Conservation (phyloP, 2,113 vertebrate genomes). For the Odontophorus gujanensis region DNA sequence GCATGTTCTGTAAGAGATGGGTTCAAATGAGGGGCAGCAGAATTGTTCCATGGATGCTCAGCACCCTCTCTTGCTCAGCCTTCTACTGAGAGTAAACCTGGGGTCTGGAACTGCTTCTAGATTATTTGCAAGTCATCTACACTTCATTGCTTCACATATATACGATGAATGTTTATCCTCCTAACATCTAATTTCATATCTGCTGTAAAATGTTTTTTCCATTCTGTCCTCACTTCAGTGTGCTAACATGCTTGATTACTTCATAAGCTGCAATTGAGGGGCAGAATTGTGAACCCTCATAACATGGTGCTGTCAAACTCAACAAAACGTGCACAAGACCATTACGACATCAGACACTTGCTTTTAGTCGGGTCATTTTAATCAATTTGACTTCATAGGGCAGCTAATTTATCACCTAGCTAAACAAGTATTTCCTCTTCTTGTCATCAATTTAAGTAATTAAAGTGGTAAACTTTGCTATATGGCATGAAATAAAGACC, state of each 20-base stretch:
- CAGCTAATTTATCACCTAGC: slow-evolving; percentile 72
- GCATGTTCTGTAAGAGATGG: background rate
- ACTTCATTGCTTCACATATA: slow-evolving; percentile 1
- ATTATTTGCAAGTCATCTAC: background rate
- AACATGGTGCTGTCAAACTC: slow-evolving; percentile 61
- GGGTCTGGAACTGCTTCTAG: background rate
- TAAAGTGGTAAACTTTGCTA: slow-evolving; percentile 59
- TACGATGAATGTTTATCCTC: background rate
- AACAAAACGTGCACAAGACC: slow-evolving; percentile 51
- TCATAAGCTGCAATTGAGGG: slow-evolving; percentile 42
- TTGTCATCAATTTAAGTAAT: slow-evolving; percentile 67
- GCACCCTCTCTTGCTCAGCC: background rate
- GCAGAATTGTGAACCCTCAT: slow-evolving; percentile 52
- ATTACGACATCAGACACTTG: slow-evolving; percentile 54
- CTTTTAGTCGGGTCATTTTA: slow-evolving; percentile 57
- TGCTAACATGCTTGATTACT: slow-evolving; percentile 41
- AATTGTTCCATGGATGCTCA: background rate
- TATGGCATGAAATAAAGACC: slow-evolving; percentile 40
- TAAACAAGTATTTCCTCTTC: slow-evolving; percentile 63
- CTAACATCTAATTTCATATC: background rate
- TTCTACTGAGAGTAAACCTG: background rate
- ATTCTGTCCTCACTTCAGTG: background rate
- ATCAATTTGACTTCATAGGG: slow-evolving; percentile 62
- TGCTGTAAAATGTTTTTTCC: background rate
- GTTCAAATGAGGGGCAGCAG: background rate